These are phyloP conservation scores for Gymnorhina tibicen DNA, from an alignment of 2,113 vertebrate species.

Conservation along the genomic window DNA sequence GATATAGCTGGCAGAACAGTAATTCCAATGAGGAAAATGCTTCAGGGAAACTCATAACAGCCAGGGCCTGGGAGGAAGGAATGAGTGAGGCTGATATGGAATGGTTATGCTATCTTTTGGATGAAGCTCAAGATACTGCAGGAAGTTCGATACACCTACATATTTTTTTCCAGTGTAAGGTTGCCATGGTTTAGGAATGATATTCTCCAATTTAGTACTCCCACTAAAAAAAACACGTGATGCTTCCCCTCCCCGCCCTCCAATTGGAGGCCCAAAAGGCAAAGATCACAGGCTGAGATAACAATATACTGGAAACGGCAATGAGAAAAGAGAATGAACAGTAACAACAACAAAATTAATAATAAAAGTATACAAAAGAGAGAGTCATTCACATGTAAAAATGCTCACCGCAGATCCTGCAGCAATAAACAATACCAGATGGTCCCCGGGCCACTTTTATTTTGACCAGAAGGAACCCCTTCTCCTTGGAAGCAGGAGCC, in stretches of 20 bases:
- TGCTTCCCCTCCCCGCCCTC: neutral
- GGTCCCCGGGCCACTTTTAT: neutral
- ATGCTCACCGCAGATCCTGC: neutral
- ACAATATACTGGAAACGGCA: neutral
- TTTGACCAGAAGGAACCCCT: neutral
- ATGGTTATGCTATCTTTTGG: neutral
- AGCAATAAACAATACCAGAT: neutral
- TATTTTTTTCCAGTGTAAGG: neutral
- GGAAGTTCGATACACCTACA: neutral
- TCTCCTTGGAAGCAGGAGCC: neutral
- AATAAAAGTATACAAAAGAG: neutral
- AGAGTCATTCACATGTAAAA: neutral
- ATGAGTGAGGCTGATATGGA: neutral
- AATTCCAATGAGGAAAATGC: neutral
- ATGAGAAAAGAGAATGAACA: neutral
- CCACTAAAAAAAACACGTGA: rapidly evolving
- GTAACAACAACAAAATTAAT: neutral
- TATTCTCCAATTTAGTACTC: neutral
- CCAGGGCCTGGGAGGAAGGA: neutral
- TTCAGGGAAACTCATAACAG: neutral
- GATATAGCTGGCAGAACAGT: neutral
- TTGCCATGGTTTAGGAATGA: neutral
- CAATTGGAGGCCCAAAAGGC: neutral
- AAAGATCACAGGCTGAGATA: neutral
- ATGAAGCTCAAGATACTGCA: neutral